These are phyloP conservation scores for Phortica variegata DNA, from an alignment of 1,140 invertebrate species.

Conservation along the genomic window DNA sequence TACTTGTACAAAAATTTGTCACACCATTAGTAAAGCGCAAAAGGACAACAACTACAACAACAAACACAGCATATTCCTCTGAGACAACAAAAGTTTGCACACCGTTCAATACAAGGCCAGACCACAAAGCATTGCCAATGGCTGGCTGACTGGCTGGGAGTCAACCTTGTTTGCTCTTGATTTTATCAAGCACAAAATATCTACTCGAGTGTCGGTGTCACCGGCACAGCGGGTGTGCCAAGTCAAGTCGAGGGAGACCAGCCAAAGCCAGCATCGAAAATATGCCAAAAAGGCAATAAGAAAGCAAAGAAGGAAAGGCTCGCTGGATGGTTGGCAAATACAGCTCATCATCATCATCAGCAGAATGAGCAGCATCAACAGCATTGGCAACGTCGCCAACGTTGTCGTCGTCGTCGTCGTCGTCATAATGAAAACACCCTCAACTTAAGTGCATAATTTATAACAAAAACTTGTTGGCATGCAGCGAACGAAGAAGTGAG, in stretches of 20 bases:
- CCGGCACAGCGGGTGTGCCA: conserved; percentile 43
- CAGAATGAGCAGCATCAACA: no score
- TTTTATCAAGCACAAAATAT: conserved; percentile 55
- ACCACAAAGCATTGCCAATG: no score
- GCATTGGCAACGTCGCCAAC: no score
- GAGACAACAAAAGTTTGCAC: no score
- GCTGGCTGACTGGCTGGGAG: conserved; percentile 14
- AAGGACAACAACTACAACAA: neutral
- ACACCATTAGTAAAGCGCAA: conserved; percentile 47
- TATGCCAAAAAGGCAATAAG: conserved; percentile 15
- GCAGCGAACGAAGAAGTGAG: conserved; percentile 31
- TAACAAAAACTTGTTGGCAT: conserved; percentile 46
- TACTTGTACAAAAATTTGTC: conserved; percentile 55
- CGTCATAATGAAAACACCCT: conserved; percentile 50
- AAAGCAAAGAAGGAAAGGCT: no score
- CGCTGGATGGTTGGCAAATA: no score
- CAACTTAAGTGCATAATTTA: conserved; percentile 55
- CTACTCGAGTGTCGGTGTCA: conserved; percentile 54
- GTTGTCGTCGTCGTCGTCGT: no score
- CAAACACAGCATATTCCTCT: no score
- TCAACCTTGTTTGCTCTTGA: conserved; percentile 44
- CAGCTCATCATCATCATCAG: no score
- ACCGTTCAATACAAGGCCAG: no score
- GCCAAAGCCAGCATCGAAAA: conserved; percentile 5
- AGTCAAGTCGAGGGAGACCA: no score